Conservation (phyloP, 2,888 invertebrate genomes). For the Napeogenes inachia region DNA sequence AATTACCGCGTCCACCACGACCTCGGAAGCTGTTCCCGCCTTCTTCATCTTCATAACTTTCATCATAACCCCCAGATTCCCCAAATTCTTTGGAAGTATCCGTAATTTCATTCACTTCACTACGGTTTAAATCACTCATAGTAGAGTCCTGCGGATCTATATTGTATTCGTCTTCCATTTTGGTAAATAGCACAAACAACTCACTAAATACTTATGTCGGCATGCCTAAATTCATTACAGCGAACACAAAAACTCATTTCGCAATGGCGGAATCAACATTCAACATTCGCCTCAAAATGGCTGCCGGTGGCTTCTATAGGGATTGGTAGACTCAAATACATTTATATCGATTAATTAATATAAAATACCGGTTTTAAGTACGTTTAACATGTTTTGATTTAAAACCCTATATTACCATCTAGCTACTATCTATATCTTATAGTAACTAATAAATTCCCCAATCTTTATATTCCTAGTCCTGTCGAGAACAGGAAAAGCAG, state of each 20-base stretch:
- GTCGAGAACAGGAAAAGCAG: too few species aligned
- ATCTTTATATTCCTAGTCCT: too few species aligned
- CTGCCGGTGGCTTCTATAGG: constrained; percentile 40
- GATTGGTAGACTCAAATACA: constrained; percentile 23
- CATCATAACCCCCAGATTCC: constrained; percentile 55
- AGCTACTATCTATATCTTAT: too few species aligned
- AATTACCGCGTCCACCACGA: constrained; percentile 65
- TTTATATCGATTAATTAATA: constrained; percentile 16
- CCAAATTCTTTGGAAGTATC: constrained; percentile 60
- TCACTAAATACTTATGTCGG: constrained; percentile 49
- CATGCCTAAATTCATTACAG: constrained; percentile 49
- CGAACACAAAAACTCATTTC: constrained; percentile 35
- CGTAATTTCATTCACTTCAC: constrained; percentile 40
- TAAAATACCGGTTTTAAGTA: constrained; percentile 29
- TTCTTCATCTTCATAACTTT: constrained; percentile 65
- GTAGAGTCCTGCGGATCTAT: constrained; percentile 58
- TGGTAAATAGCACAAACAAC: constrained; percentile 35
- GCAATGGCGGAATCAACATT: constrained; percentile 51
- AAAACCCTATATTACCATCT: too few species aligned
- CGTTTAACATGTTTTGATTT: too few species aligned
- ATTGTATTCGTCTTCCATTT: constrained; percentile 65
- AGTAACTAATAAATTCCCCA: too few species aligned
- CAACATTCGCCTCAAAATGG: constrained; percentile 49
- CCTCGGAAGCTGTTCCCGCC: constrained; percentile 55
- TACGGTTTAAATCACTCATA: constrained; percentile 44